phyloP scores from a whole-genome alignment of 2,888 invertebrate species.

The Sialis lutaria region DNA sequence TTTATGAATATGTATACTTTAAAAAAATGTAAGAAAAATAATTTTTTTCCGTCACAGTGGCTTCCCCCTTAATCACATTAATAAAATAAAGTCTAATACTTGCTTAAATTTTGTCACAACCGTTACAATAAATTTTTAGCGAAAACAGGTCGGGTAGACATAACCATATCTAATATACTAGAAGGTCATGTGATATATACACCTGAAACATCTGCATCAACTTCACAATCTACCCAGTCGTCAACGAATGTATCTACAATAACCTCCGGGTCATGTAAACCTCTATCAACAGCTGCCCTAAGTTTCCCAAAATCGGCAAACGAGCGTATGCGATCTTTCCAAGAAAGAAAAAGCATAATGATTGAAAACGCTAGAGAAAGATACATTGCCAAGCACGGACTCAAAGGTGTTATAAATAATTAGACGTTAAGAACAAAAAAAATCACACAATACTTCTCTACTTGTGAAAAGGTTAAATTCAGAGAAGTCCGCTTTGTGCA shows the following conservation, averaged over 20 bases:
- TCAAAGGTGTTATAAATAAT: constrained; percentile 20
- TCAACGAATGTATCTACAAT: constrained; percentile 7
- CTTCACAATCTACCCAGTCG: constrained; percentile 8
- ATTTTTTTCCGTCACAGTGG: no score
- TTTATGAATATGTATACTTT: no score
- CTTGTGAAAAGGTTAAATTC: no score
- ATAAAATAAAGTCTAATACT: no score
- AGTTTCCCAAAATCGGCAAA: constrained; percentile 36
- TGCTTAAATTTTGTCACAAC: neutral
- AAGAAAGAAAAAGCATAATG: constrained; percentile 61
- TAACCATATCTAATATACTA: constrained; percentile 64
- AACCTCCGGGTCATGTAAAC: constrained; percentile 10
- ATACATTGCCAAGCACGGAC: constrained; percentile 62
- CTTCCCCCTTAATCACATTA: no score
- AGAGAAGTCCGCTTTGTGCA: no score
- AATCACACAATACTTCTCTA: no score
- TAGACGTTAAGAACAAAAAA: neutral
- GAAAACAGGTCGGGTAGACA: constrained; percentile 55
- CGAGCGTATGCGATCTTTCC: constrained; percentile 55
- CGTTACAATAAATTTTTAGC: constrained; percentile 28
- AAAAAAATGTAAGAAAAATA: no score
- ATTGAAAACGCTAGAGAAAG: constrained; percentile 57
- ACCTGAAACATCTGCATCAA: constrained; percentile 23
- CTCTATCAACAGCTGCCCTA: constrained; percentile 20
- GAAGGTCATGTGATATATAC: constrained; percentile 54